Conservation (phyloP, 2,113 vertebrate species). For the Podarcis muralis region DNA sequence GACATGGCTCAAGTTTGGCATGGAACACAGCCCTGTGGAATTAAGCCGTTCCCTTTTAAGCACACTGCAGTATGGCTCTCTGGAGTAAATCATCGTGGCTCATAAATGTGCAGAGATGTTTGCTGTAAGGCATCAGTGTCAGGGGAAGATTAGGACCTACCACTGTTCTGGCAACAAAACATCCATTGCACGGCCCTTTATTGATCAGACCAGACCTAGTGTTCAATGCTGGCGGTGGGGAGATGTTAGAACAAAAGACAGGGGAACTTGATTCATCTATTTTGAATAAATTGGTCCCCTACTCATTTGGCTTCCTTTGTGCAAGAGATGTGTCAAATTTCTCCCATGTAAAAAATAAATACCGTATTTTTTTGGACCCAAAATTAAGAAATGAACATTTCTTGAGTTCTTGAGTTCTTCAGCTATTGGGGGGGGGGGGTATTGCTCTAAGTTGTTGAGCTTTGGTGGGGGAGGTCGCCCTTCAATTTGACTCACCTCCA, state of each 20-base stretch:
- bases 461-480: too few species aligned
- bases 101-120: background rate
- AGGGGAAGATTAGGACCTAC: background rate
- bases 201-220: background rate
- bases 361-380: background rate
- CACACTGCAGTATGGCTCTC: background rate
- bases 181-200: background rate
- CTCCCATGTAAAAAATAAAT: background rate
- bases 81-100: background rate
- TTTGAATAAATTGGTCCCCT: background rate
- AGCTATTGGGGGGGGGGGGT: too few species aligned
- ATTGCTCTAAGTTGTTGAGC: too few species aligned
- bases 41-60: background rate
- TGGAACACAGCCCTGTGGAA: background rate
- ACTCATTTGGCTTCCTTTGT: slow-evolving; percentile 9
- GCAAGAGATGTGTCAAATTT: background rate
- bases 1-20: background rate
- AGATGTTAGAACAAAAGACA: background rate
- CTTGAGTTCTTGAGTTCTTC: too few species aligned
- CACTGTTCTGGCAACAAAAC: slow-evolving; percentile 1
- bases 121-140: background rate
- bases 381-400: background rate
- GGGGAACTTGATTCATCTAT: slow-evolving; percentile 15
- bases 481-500: too few species aligned
- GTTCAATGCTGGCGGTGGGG: background rate